Base-by-base conservation (phyloP, 2,113 vertebrate species). In the Mastomys coucha region DNA sequence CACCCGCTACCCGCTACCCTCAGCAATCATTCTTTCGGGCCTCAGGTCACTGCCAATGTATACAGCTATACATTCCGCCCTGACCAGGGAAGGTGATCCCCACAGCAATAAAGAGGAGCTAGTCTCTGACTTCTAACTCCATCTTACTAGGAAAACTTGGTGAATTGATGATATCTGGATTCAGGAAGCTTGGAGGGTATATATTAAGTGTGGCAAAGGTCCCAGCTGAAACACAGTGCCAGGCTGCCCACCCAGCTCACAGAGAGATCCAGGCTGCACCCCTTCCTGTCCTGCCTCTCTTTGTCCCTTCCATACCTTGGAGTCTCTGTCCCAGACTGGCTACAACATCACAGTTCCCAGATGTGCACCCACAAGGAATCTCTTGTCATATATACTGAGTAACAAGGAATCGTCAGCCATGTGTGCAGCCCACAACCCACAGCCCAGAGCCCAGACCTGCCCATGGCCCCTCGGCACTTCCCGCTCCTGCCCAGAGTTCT, bases 81-180 rank as follows among this genome's bases (percentile, higher is more conserved):
- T 9, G 0, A 1, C 36, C 20, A 12, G 4, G 17, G 31, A 82
- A 17, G 2, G 8, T 2, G 3, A 26, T 5, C 51, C 20, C 20
- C 3, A 1, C 2, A 1, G n/a, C 17, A 9, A 22, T 10, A 12
- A 5, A 1, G 2, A 69, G 49, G 42, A 26, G 26, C 31, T 24
- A 31, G 28, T 28, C 45, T 56, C 82, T 53, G 36, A 19, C 42
- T 24, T 28, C 19, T 5, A 33, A 14, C 8, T 26, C 84, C 17
- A 2, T 49, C 39, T 63, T 14, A 2, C 28, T 31, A 20, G 39
- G 72, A 89, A 76, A 45, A 28, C 14, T 22, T 5, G 11, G 5
- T 5, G 2, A 87, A 31, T 7, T 0, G 45, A 24, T 75, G 33
- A 16, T 2, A 56, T 4, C 33, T 33, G 45, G 12, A 33, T 2